A percentile compares a stretch with the other conserved stretches of the same genome.
phyloP scores from a whole-genome alignment of 2,888 invertebrate genomes.

The Dynastes hyllus region DNA sequence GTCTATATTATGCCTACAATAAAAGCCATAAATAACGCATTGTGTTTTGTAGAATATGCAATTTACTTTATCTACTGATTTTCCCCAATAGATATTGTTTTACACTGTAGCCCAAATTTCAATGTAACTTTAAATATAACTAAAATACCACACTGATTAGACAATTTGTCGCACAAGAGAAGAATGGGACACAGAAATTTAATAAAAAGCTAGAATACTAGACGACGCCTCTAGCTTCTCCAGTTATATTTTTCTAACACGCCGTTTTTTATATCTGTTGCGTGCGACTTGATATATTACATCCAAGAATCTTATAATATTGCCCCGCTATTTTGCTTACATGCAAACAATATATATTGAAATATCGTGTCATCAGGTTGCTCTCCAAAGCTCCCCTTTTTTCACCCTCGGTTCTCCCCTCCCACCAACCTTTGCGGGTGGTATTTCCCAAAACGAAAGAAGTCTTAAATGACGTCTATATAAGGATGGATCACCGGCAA shows the following conservation, averaged over 20 bases:
- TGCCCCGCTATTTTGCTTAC: slow-evolving; percentile 40
- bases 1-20: too few relatives aligned
- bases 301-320: slow-evolving; percentile 15
- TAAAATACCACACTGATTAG: too few relatives aligned
- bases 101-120: too few relatives aligned
- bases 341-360: slow-evolving; percentile 38
- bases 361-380: slow-evolving; percentile 58
- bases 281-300: slow-evolving; percentile 37
- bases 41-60: too few relatives aligned
- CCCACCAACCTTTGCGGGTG: not conserved
- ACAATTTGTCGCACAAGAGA: not conserved
- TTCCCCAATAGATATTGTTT: too few relatives aligned
- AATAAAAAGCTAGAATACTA: slow-evolving; percentile 14
- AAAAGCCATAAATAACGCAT: too few relatives aligned
- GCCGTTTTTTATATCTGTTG: not conserved
- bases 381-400: slow-evolving; percentile 33
- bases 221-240: not conserved
- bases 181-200: slow-evolving; percentile 28
- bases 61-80: too few relatives aligned
- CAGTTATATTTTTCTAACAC: not conserved
- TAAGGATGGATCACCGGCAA: slow-evolving; percentile 30
- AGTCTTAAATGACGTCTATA: slow-evolving; percentile 34
- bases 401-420: not conserved
- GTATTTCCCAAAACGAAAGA: not conserved
- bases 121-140: too few relatives aligned